Evolutionary conservation across 2,888 invertebrate genomes (phyloP), one percentile per base, ranked within the genome.

Genomic region (Sinotaia quadrata): DNA sequence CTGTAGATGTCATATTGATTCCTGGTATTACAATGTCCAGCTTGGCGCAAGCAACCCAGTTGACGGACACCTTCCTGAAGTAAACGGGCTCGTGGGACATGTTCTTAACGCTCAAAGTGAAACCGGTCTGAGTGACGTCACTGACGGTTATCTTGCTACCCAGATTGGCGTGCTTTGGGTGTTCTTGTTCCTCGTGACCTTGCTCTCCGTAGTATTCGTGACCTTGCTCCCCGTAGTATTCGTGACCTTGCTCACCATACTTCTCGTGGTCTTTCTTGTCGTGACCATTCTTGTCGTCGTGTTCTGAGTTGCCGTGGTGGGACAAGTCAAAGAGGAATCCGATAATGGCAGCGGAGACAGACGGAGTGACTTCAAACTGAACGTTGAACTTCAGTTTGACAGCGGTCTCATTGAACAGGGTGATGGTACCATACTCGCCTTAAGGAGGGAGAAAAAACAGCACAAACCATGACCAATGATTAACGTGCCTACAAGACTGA

Each of bases 21-120:
- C n/a, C n/a, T n/a, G n/a, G n/a, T n/a, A n/a, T n/a, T n/a, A n/a
- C n/a, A n/a, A 58, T 4, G 37, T 37, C n/a, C 18, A 60, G 47
- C n/a, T 47, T 47, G 18, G n/a, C 8, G 60, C 60, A 60, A 15
- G 60, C 49, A 31, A 44, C 31, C 44, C n/a, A 47, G n/a, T 33
- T n/a, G 10, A 47, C 7, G 33, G 21, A 5, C 8, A 21, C 60
- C 10, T 44, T 49, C 47, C n/a, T 47, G 27, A 21, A 21, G 0
- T 60, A n/a, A 2, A 60, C 44, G 1, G n/a, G 15, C 0, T 7
- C 4, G 12, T 31, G 33, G 33, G 18, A 12, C 8, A 29, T 31
- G 18, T 31, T 15, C 2, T n/a, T 47, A 4, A 60, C 33, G 5
- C 0, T 7, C 15, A 27, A n/a, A 33, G 2, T n/a, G 33, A 49